Conservation (phyloP, 2,797 vertebrate species). For the Tarsius wallacei region DNA sequence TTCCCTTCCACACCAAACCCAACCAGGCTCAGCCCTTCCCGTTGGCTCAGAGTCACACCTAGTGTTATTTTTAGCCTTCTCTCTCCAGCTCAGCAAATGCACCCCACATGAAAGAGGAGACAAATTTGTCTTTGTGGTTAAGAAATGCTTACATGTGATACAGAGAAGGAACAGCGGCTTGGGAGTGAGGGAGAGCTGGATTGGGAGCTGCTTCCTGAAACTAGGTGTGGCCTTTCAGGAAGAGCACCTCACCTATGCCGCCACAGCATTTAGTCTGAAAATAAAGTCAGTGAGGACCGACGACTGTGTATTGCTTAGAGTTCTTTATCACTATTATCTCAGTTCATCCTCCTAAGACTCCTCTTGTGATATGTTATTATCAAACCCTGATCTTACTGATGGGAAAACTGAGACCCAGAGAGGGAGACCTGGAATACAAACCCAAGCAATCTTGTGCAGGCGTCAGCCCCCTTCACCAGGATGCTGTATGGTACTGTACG, state of each 20-base stretch:
- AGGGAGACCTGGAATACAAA: not conserved
- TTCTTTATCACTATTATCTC: not conserved
- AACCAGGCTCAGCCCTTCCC: not conserved
- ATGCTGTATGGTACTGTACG: not conserved
- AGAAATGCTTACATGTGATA: not conserved
- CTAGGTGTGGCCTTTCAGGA: not conserved
- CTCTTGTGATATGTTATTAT: not conserved
- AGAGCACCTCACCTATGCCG: fast-evolving
- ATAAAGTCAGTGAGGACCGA: not conserved
- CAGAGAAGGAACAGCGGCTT: not conserved
- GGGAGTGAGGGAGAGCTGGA: too few relatives aligned
- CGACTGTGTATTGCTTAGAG: fast-evolving
- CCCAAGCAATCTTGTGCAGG: not conserved
- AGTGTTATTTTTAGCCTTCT: slow-evolving; percentile 15
- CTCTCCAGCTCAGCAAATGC: not conserved
- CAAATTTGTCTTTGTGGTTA: slow-evolving; percentile 11
- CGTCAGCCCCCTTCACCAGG: too few relatives aligned
- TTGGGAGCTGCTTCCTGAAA: not conserved
- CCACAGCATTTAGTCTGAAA: not conserved
- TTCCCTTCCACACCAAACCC: not conserved
- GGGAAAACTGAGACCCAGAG: slow-evolving; percentile 42
- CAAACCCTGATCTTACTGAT: not conserved
- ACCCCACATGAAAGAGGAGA: slow-evolving; percentile 44
- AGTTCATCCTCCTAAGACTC: not conserved
- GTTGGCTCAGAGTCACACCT: not conserved